Conservation (phyloP, 2,888 invertebrate species). For the Linyphia triangularis region DNA sequence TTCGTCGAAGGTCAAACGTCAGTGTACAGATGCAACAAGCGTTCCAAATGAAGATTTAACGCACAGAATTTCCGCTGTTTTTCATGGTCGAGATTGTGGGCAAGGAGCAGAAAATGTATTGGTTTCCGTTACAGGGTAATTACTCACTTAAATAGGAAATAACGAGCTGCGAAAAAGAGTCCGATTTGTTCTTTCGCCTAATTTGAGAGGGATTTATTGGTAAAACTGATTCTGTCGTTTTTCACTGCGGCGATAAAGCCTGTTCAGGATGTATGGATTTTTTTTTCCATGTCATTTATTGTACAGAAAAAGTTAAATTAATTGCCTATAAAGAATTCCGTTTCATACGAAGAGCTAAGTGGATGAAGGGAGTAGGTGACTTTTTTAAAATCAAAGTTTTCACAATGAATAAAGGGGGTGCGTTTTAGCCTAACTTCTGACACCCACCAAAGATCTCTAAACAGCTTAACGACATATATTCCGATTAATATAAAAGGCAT, state of each 20-base stretch:
- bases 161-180: slow-evolving; percentile 4
- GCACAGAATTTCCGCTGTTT: slow-evolving; percentile 16
- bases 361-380: no score
- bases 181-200: slow-evolving; percentile 2
- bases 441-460: no score
- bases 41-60: slow-evolving; percentile 48
- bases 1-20: not conserved
- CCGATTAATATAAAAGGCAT: no score
- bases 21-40: slow-evolving; percentile 11
- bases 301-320: no score
- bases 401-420: no score
- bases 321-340: no score
- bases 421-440: no score
- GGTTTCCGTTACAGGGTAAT: slow-evolving; percentile 18
- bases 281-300: not conserved
- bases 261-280: not conserved
- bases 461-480: no score
- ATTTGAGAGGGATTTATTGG: not conserved
- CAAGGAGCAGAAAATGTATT: not conserved
- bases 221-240: not conserved
- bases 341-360: no score
- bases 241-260: not conserved
- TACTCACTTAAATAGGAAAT: slow-evolving; percentile 16
- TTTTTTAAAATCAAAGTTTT: no score
- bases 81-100: not conserved